phyloP scores from a whole-genome alignment of 2,797 vertebrate genomes.

The Galagoides demidoff region DNA sequence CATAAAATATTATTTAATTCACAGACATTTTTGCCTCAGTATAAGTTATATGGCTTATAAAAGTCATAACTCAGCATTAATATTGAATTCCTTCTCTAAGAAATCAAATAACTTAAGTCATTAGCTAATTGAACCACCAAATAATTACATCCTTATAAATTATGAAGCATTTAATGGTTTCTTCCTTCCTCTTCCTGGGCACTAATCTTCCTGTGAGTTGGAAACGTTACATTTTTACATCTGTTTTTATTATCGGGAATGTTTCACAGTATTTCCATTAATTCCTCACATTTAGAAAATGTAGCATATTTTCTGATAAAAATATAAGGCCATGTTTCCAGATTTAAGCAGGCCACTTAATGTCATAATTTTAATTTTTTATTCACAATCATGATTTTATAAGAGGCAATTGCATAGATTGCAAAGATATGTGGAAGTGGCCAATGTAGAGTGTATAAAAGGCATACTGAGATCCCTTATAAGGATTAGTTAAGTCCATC shows the following conservation, averaged over 20 bases:
- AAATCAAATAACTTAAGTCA: neutral
- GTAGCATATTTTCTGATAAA: neutral
- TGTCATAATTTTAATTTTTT: neutral
- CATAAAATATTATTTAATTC: neutral
- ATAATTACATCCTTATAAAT: neutral
- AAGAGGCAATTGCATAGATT: neutral
- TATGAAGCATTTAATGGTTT: neutral
- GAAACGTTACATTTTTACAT: neutral
- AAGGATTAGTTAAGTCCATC: neutral
- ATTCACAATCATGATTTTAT: neutral
- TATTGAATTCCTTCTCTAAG: neutral
- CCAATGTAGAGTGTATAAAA: neutral
- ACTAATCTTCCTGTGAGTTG: neutral
- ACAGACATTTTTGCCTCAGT: neutral
- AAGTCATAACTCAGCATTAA: neutral
- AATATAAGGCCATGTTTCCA: neutral
- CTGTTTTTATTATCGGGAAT: neutral
- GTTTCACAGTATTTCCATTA: neutral
- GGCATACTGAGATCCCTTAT: neutral
- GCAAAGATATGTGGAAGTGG: neutral
- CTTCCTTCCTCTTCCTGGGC: neutral
- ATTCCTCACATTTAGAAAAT: neutral
- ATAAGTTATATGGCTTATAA: neutral
- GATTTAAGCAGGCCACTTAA: neutral
- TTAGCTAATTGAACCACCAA: conserved; percentile 11